These are phyloP conservation scores for Aethes cnicana DNA, from an alignment of 2,888 invertebrate species.

Conservation along the genomic window DNA sequence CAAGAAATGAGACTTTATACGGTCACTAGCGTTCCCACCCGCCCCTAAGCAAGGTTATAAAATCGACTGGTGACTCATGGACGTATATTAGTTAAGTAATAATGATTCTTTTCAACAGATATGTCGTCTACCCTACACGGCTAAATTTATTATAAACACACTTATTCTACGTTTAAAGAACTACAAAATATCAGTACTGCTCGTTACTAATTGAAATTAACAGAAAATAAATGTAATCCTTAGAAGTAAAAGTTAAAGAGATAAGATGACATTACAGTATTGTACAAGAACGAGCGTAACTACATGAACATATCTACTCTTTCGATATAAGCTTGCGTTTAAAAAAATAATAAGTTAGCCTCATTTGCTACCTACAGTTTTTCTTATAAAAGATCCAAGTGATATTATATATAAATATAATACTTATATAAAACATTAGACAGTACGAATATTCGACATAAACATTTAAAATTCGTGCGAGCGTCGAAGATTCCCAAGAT, in stretches of 20 bases:
- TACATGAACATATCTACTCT: slow-evolving; percentile 39
- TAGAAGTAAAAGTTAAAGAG: slow-evolving; percentile 26
- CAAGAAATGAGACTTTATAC: slow-evolving; percentile 1
- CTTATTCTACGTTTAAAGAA: slow-evolving; percentile 40
- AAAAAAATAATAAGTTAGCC: slow-evolving; percentile 52
- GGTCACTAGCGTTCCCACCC: slow-evolving; percentile 31
- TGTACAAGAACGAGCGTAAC: slow-evolving; percentile 55
- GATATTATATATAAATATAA: slow-evolving; percentile 19
- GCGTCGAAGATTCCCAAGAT: slow-evolving; percentile 10
- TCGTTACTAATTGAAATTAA: slow-evolving; percentile 44
- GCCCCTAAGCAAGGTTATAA: slow-evolving; percentile 33
- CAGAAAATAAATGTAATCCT: slow-evolving; percentile 27
- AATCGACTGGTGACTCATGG: slow-evolving; percentile 38
- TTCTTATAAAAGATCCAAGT: slow-evolving; percentile 29
- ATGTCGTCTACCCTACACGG: slow-evolving; percentile 51
- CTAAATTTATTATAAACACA: slow-evolving; percentile 50
- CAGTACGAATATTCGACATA: slow-evolving; percentile 21
- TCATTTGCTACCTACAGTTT: slow-evolving; percentile 38
- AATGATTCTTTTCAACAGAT: slow-evolving; percentile 42
- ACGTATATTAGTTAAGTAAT: slow-evolving; percentile 43
- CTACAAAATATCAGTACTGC: slow-evolving; percentile 54
- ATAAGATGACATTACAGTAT: slow-evolving; percentile 35
- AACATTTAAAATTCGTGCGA: slow-evolving; percentile 13
- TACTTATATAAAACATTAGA: slow-evolving; percentile 26
- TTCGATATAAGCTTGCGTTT: slow-evolving; percentile 37